Evolutionary conservation across 2,113 vertebrate genomes (phyloP).

Genomic region (Montifringilla adamsi): DNA sequence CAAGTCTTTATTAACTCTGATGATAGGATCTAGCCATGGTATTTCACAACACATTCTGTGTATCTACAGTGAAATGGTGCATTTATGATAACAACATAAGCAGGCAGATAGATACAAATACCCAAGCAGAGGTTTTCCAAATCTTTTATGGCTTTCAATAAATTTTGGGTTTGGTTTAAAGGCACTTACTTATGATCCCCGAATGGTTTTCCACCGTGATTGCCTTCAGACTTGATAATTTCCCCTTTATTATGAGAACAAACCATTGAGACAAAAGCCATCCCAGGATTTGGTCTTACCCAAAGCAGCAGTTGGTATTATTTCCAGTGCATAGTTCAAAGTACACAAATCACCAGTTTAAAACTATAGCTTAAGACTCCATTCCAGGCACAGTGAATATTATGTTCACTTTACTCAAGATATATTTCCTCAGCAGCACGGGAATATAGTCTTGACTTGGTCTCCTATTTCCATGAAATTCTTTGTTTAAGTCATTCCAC

Average conservation of each 20-base stretch:
- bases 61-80: not conserved
- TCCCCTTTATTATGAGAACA: not conserved
- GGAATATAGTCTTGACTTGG: not conserved
- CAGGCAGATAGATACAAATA: not conserved
- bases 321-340: constrained; percentile 14
- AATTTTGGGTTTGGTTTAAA: not conserved
- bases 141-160: not conserved
- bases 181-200: not conserved
- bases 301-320: not conserved
- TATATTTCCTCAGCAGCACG: not conserved
- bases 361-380: not conserved
- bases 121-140: not conserved
- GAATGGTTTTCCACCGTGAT: not conserved
- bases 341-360: not conserved
- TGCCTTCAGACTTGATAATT: not conserved
- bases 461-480: not conserved
- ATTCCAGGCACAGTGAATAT: not conserved
- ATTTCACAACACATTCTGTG: not conserved
- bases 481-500: not conserved
- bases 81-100: not conserved
- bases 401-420: not conserved
- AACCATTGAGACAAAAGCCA: not conserved
- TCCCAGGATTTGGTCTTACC: not conserved
- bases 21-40: not conserved
- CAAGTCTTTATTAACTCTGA: not conserved